phyloP scores from a whole-genome alignment of 2,797 vertebrate species.

The Cryptoblepharus egeriae region DNA sequence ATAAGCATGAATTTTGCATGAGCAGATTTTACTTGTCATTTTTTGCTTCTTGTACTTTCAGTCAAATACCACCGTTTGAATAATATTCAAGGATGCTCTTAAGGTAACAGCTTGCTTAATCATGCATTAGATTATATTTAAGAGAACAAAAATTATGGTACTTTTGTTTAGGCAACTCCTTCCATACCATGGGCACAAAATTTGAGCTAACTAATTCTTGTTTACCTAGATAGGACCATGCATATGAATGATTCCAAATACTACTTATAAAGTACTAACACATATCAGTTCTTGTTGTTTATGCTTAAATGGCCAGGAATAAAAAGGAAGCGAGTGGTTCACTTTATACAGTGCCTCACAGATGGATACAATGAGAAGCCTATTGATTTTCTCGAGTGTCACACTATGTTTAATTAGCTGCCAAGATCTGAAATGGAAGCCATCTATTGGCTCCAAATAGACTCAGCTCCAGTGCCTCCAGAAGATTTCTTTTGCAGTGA shows the following conservation, averaged over 20 bases:
- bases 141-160: background rate
- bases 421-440: slow-evolving; percentile 30
- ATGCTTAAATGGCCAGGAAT: background rate
- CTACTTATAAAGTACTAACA: slow-evolving; percentile 20
- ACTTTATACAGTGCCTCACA: background rate
- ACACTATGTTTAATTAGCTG: slow-evolving; percentile 37
- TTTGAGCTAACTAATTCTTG: background rate
- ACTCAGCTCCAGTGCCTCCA: background rate
- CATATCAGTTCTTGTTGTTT: slow-evolving; percentile 4
- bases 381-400: slow-evolving; percentile 35
- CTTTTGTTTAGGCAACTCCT: background rate
- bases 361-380: slow-evolving; percentile 9
- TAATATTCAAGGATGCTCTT: slow-evolving; percentile 1
- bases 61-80: background rate
- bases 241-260: slow-evolving; percentile 15
- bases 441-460: slow-evolving; percentile 13
- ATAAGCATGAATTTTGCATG: background rate
- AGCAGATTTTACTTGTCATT: background rate
- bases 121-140: background rate
- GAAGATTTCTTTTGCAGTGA: background rate
- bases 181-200: background rate
- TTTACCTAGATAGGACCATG: background rate
- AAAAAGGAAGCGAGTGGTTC: background rate
- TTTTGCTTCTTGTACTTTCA: background rate
- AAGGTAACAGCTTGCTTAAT: slow-evolving; percentile 5